Evolutionary conservation across 2,888 invertebrate species (phyloP), one percentile per base, ranked within the genome.

Genomic region (Patella depressa): DNA sequence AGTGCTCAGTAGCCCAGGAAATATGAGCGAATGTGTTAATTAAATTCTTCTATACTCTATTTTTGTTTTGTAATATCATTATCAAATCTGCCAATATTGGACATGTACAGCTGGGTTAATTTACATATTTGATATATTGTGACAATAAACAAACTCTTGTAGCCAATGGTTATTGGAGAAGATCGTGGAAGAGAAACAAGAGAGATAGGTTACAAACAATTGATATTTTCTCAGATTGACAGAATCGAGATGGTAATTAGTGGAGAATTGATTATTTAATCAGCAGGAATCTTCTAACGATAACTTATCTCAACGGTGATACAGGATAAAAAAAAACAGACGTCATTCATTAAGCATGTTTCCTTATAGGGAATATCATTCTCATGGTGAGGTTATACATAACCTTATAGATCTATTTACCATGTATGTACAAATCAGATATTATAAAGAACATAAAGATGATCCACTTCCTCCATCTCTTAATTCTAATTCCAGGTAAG

Each of bases 361-460:
- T 65, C 65, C 65, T 12, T 65, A 65, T 24, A 19, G 65, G 2
- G 65, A 65, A 65, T 24, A 76, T 72, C 71, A 71, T 59, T 59
- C 72, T 57, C 71, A 76, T 72, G 76, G 75, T 3, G 73, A 71
- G 34, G 74, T 78, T 17, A 75, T 78, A n/a, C 74, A 78, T 17
- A 78, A 74, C 45, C 72, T 78, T n/a, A 74, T 78, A 11, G 78
- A 74, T 45, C 55, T 78, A 53, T 53, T 78, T 45, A 72, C 72
- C 24, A 78, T 78, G 78, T 78, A 78, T 72, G 78, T 78, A 65
- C 78, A 78, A 53, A 72, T 78, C n/a, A 74, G 74, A 15, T 54
- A 75, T 19, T 77, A 76, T 57, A 71, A 76, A 15, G 76, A 76
- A 45, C 76, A 76, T 29, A 72, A 45, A n/a, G 70, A 54, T 65